phyloP scores from a whole-genome alignment of 2,113 vertebrate genomes.

The Vombatus ursinus region DNA sequence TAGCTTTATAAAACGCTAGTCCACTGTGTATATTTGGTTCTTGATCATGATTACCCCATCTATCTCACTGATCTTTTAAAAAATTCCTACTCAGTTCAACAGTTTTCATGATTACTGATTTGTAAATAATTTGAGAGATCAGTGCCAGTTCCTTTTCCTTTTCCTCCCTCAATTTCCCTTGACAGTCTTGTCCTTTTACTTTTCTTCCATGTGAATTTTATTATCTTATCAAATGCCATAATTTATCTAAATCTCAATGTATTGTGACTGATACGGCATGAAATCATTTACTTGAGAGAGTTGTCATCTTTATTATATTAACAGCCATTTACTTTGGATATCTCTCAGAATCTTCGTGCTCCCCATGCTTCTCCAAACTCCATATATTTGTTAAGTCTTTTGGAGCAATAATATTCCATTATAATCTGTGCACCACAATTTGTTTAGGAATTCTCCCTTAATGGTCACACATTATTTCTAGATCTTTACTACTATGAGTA shows the following conservation, averaged over 20 bases:
- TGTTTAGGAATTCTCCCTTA: not conserved
- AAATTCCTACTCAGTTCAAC: not conserved
- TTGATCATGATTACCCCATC: not conserved
- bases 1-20: not conserved
- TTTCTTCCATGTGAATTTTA: not conserved
- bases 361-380: not conserved
- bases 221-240: not conserved
- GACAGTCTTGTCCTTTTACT: not conserved
- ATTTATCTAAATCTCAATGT: not conserved
- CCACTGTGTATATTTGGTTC: not conserved
- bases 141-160: not conserved
- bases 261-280: not conserved
- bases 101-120: not conserved
- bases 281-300: not conserved
- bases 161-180: not conserved
- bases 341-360: not conserved
- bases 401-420: not conserved
- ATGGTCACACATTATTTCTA: not conserved
- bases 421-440: not conserved
- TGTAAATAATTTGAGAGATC: not conserved
- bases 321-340: not conserved
- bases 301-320: not conserved
- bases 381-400: not conserved
- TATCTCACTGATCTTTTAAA: not conserved
- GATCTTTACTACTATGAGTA: not conserved